phyloP scores from a whole-genome alignment of 2,113 vertebrate species.

The Odontophorus gujanensis region DNA sequence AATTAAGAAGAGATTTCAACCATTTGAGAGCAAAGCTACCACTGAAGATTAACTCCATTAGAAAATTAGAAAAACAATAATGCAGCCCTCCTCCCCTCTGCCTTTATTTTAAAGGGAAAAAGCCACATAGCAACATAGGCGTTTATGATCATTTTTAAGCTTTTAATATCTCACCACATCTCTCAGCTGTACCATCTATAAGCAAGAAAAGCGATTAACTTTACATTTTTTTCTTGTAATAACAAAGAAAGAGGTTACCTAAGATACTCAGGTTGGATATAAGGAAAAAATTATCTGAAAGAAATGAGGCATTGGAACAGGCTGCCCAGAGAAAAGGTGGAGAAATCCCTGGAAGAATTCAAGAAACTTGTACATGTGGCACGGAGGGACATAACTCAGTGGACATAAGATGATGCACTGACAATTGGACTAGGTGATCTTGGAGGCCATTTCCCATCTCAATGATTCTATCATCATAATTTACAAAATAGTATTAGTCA shows the following conservation, averaged over 20 bases:
- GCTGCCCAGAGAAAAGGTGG: too few relatives aligned
- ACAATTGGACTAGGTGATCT: neutral
- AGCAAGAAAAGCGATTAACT: neutral
- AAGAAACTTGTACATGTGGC: too few relatives aligned
- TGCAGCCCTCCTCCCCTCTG: rapidly evolving
- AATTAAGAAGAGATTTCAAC: neutral
- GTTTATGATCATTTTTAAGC: neutral
- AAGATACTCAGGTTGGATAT: neutral
- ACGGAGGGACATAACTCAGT: too few relatives aligned
- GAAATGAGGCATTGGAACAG: too few relatives aligned
- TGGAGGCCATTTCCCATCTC: neutral
- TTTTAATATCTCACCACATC: neutral
- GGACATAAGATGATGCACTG: too few relatives aligned
- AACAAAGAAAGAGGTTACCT: neutral
- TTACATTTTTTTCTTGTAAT: neutral
- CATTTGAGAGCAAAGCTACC: neutral
- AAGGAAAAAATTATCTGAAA: too few relatives aligned
- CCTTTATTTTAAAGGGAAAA: neutral
- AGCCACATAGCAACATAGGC: neutral
- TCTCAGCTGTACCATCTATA: neutral
- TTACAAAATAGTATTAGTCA: neutral
- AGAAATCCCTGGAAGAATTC: too few relatives aligned
- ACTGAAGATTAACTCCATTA: neutral
- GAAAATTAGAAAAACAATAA: neutral
- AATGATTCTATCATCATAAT: neutral